Percentiles rank a stretch among this genome's conserved stretches.
Evolutionary conservation across 2,888 invertebrate genomes (phyloP).

Genomic region (Apodemia zela): DNA sequence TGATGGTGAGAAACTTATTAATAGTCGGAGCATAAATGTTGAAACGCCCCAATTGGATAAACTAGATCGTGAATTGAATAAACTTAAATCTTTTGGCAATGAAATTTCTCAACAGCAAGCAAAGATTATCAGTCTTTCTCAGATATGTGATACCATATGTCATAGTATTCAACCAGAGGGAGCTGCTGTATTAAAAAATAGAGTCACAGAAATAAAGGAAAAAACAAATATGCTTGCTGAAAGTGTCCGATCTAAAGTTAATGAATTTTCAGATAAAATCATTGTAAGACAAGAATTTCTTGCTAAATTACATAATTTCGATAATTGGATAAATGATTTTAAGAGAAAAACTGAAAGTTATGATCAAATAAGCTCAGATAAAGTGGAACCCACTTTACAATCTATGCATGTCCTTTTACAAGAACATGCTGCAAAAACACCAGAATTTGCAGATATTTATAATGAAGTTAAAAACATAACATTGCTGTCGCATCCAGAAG

Average conservation of each 20-base stretch:
- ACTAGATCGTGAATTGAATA: constrained; percentile 87
- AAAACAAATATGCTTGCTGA: constrained; percentile 89
- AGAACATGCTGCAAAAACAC: constrained; percentile 92
- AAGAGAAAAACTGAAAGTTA: constrained; percentile 86
- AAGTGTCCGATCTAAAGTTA: constrained; percentile 86
- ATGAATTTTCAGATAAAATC: constrained; percentile 89
- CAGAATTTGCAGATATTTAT: constrained; percentile 88
- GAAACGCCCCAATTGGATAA: constrained; percentile 87
- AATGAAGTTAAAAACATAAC: constrained; percentile 91
- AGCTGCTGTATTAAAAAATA: constrained; percentile 84
- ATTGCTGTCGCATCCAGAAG: constrained; percentile 85
- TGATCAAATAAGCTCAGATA: constrained; percentile 90
- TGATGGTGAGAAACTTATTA: constrained; percentile 82
- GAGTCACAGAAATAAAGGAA: constrained; percentile 86
- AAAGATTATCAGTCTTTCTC: constrained; percentile 88
- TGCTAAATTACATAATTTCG: constrained; percentile 87
- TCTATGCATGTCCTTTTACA: constrained; percentile 89
- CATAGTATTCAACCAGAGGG: constrained; percentile 90
- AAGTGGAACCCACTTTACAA: constrained; percentile 89
- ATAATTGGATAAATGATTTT: constrained; percentile 89
- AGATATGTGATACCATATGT: constrained; percentile 89
- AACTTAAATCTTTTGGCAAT: constrained; percentile 89
- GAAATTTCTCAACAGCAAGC: constrained; percentile 93
- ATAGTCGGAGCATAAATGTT: constrained; percentile 79
- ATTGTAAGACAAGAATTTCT: constrained; percentile 91